These are phyloP conservation scores for Apteryx owenii DNA, from an alignment of 2,113 vertebrate species.

Conservation along the genomic window DNA sequence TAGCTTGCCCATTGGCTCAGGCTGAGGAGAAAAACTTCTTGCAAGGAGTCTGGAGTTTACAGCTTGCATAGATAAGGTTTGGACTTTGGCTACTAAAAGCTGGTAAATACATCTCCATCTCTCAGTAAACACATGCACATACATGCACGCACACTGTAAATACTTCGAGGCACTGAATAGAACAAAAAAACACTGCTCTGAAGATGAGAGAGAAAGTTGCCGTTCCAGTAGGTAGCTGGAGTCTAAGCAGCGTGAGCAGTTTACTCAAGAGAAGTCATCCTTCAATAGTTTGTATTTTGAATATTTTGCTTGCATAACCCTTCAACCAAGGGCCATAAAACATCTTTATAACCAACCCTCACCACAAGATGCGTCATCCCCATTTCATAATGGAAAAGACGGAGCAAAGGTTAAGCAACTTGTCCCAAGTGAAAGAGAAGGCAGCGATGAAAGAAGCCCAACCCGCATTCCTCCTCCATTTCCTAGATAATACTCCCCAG, in stretches of 20 bases:
- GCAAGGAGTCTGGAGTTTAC: not conserved
- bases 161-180: rapidly evolving
- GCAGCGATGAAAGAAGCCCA: not conserved
- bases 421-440: not conserved
- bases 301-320: rapidly evolving
- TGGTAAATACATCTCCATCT: not conserved
- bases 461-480: not conserved
- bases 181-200: not conserved
- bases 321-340: not conserved
- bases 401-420: not conserved
- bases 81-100: not conserved
- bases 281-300: not conserved
- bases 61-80: rapidly evolving
- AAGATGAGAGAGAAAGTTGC: not conserved
- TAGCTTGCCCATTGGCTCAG: not conserved
- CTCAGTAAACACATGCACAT: not conserved
- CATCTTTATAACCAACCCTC: rapidly evolving
- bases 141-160: rapidly evolving
- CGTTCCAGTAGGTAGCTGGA: not conserved
- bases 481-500: not conserved
- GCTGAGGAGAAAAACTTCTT: not conserved
- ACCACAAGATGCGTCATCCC: not conserved
- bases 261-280: not conserved
- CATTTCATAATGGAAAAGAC: rapidly evolving
- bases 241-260: not conserved